phyloP scores from a whole-genome alignment of 64 coral and sea anemone genomes.

The Montipora efflorescens region DNA sequence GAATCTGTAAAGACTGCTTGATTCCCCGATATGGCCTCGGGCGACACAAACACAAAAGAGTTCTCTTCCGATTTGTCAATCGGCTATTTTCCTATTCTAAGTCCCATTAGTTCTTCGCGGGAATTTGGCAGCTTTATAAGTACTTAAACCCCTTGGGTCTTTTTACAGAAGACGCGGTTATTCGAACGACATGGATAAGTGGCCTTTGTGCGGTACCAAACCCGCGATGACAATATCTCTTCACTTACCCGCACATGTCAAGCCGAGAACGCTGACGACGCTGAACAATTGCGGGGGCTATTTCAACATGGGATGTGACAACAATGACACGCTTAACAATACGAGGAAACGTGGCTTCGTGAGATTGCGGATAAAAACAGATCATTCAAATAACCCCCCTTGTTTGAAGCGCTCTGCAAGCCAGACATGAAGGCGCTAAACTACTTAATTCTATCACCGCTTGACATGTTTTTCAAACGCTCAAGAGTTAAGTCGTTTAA shows the following conservation, averaged over 20 bases:
- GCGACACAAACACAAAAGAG: constrained; percentile 19
- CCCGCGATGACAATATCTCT: constrained; percentile 46
- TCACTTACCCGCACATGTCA: constrained; percentile 50
- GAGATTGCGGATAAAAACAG: constrained; percentile 10
- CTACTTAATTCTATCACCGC: constrained; percentile 14
- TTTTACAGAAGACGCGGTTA: neutral
- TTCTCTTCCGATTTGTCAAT: constrained; percentile 4
- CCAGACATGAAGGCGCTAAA: constrained; percentile 16
- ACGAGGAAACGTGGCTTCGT: constrained; percentile 42
- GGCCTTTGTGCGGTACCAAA: neutral
- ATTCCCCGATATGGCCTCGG: neutral
- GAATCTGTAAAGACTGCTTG: neutral
- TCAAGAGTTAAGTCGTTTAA: neutral
- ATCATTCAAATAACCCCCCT: constrained; percentile 45
- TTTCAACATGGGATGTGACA: constrained; percentile 54
- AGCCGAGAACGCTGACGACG: neutral
- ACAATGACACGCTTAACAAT: constrained; percentile 35
- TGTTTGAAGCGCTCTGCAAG: neutral
- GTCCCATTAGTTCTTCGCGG: constrained; percentile 49
- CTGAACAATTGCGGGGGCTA: constrained; percentile 52
- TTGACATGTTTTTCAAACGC: neutral
- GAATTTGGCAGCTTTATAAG: constrained; percentile 20
- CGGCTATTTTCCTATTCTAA: neutral
- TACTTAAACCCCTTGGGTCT: constrained; percentile 17
- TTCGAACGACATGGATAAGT: neutral